Base-by-base conservation (phyloP, 2,113 vertebrate species). In the Plectropomus leopardus region DNA sequence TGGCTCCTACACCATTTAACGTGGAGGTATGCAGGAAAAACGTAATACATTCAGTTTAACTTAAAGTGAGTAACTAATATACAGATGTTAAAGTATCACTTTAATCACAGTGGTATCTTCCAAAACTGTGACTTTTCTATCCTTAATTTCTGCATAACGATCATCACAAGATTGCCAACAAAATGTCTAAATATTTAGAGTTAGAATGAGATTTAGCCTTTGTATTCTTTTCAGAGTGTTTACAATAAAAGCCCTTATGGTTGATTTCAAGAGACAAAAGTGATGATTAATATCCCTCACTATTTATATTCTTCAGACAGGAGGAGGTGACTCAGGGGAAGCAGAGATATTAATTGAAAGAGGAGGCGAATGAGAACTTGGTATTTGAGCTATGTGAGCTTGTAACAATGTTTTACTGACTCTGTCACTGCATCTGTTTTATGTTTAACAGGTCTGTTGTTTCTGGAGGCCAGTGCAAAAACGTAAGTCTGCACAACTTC, bases 401-500 rank as follows among this genome's bases (percentile, higher is more conserved):
- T 65, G 44, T 21, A 58, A 26, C 63, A 34, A 19, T 70, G 24
- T 72, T 61, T 87, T 23, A 65, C 13, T 72, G 69, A 83, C 30
- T 53, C 45, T 60, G 24, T 83, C 19, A 42, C 51, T 9, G 1
- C 66, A 19, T 84, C 34, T 79, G 24, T 77, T 68, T 70, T 57
- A 19, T 84, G n/a, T 80, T 32, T 19, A 61, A 72, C 90, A 99
- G 98, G 98, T 87, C 96, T 99, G 90, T 94, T 99, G 94, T 99
- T 99, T 90, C 95, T 99, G 89, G 98, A 99, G 95, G 98, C 98
- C 78, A 99, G 98, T 87, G 98, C 98, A 91, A 99, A 99, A 97
- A 99, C 98, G 98, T 99, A 96, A 98, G 98, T 96, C 9, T 61
- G 40, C 54, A 13, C 7, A 47, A 14, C 51, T n/a, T 32, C 26